Conservation (phyloP, 1,140 invertebrate species). For the Coboldia fuscipes region DNA sequence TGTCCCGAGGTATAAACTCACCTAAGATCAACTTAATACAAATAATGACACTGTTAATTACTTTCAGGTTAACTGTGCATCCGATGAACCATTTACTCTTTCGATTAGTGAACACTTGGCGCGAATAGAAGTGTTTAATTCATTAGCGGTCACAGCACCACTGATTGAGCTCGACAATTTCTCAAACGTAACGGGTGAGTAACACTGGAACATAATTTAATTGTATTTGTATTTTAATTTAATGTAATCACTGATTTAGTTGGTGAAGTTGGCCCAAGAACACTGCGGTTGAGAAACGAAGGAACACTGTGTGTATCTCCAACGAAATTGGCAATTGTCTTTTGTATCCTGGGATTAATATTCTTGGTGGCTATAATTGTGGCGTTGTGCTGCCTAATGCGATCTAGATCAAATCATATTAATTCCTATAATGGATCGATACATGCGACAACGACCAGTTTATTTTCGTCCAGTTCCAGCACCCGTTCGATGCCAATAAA, state of each 20-base stretch:
- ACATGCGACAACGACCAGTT: no score
- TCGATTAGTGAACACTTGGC: constrained; percentile 25
- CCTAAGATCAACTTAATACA: not conserved
- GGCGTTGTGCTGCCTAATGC: constrained; percentile 36
- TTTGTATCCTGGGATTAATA: constrained; percentile 40
- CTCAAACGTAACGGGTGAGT: constrained; percentile 17
- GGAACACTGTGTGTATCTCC: constrained; percentile 40
- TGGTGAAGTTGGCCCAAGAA: constrained; percentile 15
- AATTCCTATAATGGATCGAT: no score
- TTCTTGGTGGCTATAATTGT: constrained; percentile 40
- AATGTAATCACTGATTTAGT: constrained; percentile 7
- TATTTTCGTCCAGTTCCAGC: no score
- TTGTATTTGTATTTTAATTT: not conserved
- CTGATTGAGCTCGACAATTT: constrained; percentile 40
- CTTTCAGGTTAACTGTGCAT: constrained; percentile 21
- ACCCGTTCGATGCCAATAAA: no score
- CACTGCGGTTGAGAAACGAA: constrained; percentile 10
- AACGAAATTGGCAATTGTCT: constrained; percentile 44
- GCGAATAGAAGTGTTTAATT: constrained; percentile 50
- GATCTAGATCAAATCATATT: constrained; percentile 26
- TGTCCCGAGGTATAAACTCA: constrained; percentile 32
- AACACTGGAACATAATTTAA: not conserved
- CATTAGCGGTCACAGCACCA: constrained; percentile 50
- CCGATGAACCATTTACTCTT: constrained; percentile 9
- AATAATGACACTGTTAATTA: constrained; percentile 1